Evolutionary conservation across 2,797 vertebrate species (phyloP).

Genomic region (Rousettus madagascariensis): DNA sequence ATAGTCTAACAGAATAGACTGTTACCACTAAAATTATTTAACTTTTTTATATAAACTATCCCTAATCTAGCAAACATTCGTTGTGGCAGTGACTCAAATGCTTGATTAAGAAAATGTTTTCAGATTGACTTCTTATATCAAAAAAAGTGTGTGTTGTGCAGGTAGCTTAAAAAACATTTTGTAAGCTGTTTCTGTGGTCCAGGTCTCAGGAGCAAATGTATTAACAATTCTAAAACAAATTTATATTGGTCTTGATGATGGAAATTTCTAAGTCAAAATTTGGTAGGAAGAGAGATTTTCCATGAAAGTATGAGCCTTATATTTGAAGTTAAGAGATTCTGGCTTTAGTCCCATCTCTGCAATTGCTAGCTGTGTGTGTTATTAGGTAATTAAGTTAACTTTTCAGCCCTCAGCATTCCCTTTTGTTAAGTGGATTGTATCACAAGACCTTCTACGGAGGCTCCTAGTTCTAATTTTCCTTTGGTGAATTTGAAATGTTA

Average conservation of each 20-base stretch:
- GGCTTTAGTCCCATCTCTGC: background rate
- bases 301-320: background rate
- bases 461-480: background rate
- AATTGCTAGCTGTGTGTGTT: background rate
- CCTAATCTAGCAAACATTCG: background rate
- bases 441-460: background rate
- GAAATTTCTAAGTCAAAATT: constrained; percentile 17
- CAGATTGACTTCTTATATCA: background rate
- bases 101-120: constrained; percentile 9
- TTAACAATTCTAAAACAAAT: constrained; percentile 42
- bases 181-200: background rate
- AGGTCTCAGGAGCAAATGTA: constrained; percentile 10
- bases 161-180: background rate
- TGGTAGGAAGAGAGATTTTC: background rate
- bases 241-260: background rate
- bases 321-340: constrained; percentile 12
- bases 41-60: background rate
- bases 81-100: background rate
- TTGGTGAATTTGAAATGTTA: constrained; percentile 27
- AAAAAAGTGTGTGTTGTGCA: background rate
- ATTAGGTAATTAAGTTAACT: background rate
- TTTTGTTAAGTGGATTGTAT: background rate
- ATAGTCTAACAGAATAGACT: background rate
- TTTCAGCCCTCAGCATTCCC: background rate
- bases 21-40: background rate